Base-by-base conservation (phyloP, 2,797 vertebrate species). In the Limosa lapponica region DNA sequence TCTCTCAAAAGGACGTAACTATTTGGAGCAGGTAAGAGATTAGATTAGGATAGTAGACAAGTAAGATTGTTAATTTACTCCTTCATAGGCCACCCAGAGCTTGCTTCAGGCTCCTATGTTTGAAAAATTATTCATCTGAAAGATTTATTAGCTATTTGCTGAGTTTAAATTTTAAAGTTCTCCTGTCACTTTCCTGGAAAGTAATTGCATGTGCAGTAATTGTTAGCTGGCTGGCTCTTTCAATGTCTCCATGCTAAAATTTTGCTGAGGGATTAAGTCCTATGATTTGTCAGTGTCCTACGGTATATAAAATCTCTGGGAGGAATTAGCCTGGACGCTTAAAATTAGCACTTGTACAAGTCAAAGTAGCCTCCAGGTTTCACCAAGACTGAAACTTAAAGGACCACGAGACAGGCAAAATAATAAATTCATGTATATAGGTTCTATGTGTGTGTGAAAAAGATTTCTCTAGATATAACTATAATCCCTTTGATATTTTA, bases 111-210 rank as follows among this genome's bases (percentile, higher is more conserved):
- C 58, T 70, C 48, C 39, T 83, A 80, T 87, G 30, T 75, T 83
- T 87, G 61, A 93, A 87, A 94, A 92, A 92, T 44, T 66, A 59
- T 89, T 87, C 15, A 34, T 80, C 36, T n/a, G 30, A 73, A 94
- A 89, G 74, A 95, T 93, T 91, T 93, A 96, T 90, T 93, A 90
- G 59, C 39, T 94, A 75, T 84, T 87, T 96, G 22, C 44, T 57
- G 39, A 84, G n/a, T 83, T 93, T 90, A 87, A 95, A 82, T 64
- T 93, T 94, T 87, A 41, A 92, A 77, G 67, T 62, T 93, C 30
- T 86, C 8, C 28, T 92, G 58, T 82, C 87, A 75, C 8, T 66
- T 83, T 75, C 54, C 54, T 72, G 39, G 24, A 66, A 90, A 92
- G 36, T 69, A 89, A 69, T 74, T 74, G 11, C 12, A 66, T 39